These are phyloP conservation scores for Drosophila tani DNA, from an alignment of 1,140 invertebrate genomes.

Conservation along the genomic window DNA sequence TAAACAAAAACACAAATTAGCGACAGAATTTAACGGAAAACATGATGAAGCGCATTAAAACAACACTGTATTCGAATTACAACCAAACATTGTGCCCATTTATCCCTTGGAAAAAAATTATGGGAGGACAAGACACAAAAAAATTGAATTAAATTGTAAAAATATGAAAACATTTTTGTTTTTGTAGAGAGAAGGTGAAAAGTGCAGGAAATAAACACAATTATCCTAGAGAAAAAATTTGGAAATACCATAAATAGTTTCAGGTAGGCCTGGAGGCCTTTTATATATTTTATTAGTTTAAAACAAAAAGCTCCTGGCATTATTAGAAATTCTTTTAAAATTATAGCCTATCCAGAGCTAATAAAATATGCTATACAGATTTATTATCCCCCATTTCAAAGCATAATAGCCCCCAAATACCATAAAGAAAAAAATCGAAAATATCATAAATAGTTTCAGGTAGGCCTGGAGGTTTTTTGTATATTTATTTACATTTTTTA, in stretches of 20 bases:
- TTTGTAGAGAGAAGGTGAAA: not conserved
- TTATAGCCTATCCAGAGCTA: too few relatives aligned
- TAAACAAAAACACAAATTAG: not conserved
- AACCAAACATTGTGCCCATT: constrained; percentile 45
- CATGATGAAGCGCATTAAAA: constrained; percentile 46
- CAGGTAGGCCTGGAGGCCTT: too few relatives aligned
- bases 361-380: not conserved
- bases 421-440: too few relatives aligned
- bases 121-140: not conserved
- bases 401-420: too few relatives aligned
- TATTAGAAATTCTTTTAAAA: not conserved
- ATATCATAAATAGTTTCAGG: not conserved
- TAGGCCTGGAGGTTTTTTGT: not conserved
- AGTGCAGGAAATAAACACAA: not conserved
- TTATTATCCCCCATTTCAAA: not conserved
- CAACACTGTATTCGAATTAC: constrained; percentile 27
- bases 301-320: not conserved
- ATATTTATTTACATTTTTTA: too few relatives aligned
- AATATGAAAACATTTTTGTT: constrained; percentile 56
- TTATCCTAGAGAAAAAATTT: too few relatives aligned
- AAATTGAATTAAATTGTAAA: constrained; percentile 58
- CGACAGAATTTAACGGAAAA: constrained; percentile 10
- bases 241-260: not conserved
- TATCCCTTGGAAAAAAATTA: constrained; percentile 2
- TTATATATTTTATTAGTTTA: not conserved